These are phyloP conservation scores for Drosophila tanythrix DNA, from an alignment of 2,888 invertebrate genomes.

Conservation along the genomic window DNA sequence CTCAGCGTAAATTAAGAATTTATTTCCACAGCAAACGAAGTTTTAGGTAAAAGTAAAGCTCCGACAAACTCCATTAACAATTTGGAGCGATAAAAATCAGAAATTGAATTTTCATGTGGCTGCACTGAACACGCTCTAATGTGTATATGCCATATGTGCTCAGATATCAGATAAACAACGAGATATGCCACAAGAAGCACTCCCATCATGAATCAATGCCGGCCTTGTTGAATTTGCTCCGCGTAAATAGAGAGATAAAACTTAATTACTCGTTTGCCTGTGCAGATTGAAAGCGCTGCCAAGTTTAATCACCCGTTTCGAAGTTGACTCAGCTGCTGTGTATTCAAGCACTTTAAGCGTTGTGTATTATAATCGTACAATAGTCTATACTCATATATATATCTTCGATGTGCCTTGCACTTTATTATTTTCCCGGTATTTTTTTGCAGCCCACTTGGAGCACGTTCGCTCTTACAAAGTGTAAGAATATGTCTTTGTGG, in stretches of 20 bases:
- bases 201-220: slow-evolving; percentile 44
- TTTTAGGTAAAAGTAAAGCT: slow-evolving; percentile 8
- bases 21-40: slow-evolving; percentile 2
- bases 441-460: slow-evolving; percentile 32
- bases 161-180: slow-evolving; percentile 19
- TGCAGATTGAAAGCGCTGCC: slow-evolving; percentile 35
- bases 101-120: background rate
- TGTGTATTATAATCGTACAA: background rate
- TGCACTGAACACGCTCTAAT: background rate
- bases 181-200: slow-evolving; percentile 6
- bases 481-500: slow-evolving; percentile 16
- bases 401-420: slow-evolving; percentile 2
- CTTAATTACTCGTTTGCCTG: slow-evolving; percentile 46
- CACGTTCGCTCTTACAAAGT: slow-evolving; percentile 25
- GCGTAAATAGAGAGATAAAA: slow-evolving; percentile 62
- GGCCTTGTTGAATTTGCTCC: slow-evolving; percentile 20
- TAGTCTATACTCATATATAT: background rate
- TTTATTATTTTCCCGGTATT: slow-evolving; percentile 9
- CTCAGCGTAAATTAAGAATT: slow-evolving; percentile 31
- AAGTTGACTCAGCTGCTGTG: slow-evolving; percentile 40
- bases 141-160: slow-evolving; percentile 28
- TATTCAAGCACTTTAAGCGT: slow-evolving; percentile 29
- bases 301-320: slow-evolving; percentile 43
- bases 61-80: slow-evolving; percentile 32
- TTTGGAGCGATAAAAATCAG: slow-evolving; percentile 20